A percentile compares a stretch with the other conserved stretches of the same genome.
phyloP scores from a whole-genome alignment of 2,113 vertebrate genomes.

The Corapipo altera region DNA sequence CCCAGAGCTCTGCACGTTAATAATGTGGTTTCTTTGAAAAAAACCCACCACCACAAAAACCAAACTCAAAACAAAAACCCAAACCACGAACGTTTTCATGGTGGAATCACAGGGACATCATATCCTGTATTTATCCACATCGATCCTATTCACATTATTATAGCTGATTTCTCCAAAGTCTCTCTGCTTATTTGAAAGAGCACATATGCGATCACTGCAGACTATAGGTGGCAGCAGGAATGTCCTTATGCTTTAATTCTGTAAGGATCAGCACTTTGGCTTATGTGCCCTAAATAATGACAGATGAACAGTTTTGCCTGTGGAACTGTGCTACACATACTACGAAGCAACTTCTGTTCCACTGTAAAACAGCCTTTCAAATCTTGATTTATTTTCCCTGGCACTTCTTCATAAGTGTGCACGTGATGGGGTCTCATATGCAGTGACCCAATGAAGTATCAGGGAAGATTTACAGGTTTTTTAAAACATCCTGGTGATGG shows the following conservation, averaged over 20 bases:
- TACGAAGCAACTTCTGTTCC: neutral
- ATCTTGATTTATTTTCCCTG: conserved; percentile 38
- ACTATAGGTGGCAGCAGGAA: conserved; percentile 38
- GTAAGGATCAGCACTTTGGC: neutral
- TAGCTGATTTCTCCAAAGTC: neutral
- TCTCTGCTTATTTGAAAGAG: neutral
- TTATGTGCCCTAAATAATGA: neutral
- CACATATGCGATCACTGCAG: neutral
- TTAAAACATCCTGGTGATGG: neutral
- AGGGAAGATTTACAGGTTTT: neutral
- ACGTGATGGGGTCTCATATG: neutral
- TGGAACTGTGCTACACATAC: neutral
- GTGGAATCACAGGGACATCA: neutral
- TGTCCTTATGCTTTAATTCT: neutral
- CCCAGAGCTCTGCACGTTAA: conserved; percentile 72
- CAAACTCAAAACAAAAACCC: neutral
- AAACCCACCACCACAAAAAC: neutral
- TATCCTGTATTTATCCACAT: neutral
- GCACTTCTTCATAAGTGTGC: neutral
- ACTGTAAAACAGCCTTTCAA: neutral
- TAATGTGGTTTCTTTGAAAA: conserved; percentile 58
- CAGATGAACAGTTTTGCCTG: neutral
- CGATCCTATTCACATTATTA: neutral
- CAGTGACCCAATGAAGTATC: neutral
- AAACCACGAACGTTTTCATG: neutral